These are phyloP conservation scores for Caiman crocodilus DNA, from an alignment of 2,797 vertebrate species.

Conservation along the genomic window DNA sequence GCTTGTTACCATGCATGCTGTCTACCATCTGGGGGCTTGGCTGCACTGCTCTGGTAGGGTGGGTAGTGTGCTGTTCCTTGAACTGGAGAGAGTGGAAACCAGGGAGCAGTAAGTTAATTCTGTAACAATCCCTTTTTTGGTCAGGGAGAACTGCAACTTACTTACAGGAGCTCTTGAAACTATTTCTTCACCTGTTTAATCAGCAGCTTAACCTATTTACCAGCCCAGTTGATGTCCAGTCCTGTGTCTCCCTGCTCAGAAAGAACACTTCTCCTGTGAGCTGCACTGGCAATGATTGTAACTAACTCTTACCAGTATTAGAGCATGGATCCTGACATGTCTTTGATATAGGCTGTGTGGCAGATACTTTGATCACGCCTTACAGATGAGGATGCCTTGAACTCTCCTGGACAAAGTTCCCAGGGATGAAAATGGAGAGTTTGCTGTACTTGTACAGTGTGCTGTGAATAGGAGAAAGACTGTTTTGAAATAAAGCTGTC, in stretches of 20 bases:
- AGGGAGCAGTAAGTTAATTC: too few relatives aligned
- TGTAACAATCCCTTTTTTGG: neutral
- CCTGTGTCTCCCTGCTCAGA: neutral
- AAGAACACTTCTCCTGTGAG: neutral
- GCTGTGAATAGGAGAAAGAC: neutral
- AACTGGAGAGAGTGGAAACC: neutral
- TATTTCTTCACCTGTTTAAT: neutral
- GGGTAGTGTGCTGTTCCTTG: neutral
- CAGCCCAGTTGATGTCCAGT: neutral
- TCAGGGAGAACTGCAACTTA: too few relatives aligned
- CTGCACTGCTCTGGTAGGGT: neutral
- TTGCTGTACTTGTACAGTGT: neutral
- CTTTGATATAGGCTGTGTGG: neutral
- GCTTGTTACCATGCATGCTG: neutral
- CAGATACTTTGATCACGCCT: neutral
- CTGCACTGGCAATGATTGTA: neutral
- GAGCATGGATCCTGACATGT: neutral
- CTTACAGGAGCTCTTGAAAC: too few relatives aligned
- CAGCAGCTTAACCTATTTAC: neutral
- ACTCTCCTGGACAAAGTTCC: neutral
- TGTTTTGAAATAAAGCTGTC: conserved; percentile 7
- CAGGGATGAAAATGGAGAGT: neutral
- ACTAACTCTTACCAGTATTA: neutral
- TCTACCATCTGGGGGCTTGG: neutral
- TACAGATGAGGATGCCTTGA: neutral